Evolutionary conservation across 1,140 invertebrate species (phyloP).

Genomic region (Tribolium madens): DNA sequence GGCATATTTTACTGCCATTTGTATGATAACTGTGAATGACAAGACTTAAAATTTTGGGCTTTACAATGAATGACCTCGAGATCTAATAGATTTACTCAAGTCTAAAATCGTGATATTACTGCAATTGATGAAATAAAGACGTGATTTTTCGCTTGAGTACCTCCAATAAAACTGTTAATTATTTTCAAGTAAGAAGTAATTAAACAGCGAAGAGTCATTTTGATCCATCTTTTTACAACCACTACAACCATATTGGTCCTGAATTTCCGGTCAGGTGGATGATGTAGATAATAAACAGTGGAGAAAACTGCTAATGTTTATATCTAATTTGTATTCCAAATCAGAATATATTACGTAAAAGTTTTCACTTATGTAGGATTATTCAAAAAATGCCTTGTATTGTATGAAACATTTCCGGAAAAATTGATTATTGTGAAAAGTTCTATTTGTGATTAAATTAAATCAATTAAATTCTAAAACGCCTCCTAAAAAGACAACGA

Average conservation of each 20-base stretch:
- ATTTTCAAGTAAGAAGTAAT: constrained; percentile 18
- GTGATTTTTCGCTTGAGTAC: constrained; percentile 14
- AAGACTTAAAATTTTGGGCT: neutral
- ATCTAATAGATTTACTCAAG: neutral
- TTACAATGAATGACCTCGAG: neutral
- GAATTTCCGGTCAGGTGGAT: neutral
- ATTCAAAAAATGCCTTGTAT: no score
- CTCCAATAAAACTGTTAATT: neutral
- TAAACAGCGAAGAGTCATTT: neutral
- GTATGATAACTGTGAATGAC: neutral
- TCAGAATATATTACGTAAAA: neutral
- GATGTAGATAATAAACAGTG: neutral
- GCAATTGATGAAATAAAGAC: constrained; percentile 10
- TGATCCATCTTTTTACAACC: neutral
- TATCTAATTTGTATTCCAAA: neutral
- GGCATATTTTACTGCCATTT: neutral
- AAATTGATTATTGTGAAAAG: no score
- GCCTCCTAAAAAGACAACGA: no score
- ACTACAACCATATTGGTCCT: neutral
- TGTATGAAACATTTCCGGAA: no score
- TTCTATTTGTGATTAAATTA: no score
- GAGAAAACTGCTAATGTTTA: neutral
- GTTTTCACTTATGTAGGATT: neutral
- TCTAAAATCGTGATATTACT: no score
- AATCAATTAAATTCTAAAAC: no score